These are phyloP conservation scores for Syndactyla subalaris DNA, from an alignment of 2,797 vertebrate species.

Conservation along the genomic window DNA sequence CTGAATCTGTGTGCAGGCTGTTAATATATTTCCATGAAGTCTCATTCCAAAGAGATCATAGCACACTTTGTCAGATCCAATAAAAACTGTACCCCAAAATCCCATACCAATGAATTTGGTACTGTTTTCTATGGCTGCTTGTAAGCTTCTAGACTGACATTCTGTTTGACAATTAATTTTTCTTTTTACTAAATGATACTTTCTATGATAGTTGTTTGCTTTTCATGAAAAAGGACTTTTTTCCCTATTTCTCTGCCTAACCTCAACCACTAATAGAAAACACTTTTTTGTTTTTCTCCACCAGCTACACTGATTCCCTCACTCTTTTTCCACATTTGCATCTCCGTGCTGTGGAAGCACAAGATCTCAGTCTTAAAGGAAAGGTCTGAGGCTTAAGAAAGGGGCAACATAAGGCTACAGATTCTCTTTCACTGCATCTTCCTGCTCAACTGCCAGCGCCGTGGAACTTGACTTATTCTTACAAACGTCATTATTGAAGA, in stretches of 20 bases:
- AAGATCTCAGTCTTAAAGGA: neutral
- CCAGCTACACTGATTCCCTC: neutral
- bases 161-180: neutral
- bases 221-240: neutral
- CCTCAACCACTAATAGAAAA: neutral
- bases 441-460: neutral
- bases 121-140: neutral
- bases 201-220: neutral
- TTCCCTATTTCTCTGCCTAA: neutral
- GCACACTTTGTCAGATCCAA: neutral
- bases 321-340: neutral
- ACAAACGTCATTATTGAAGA: neutral
- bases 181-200: neutral
- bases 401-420: neutral
- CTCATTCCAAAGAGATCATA: conserved; percentile 21
- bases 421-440: neutral
- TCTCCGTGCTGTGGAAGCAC: neutral
- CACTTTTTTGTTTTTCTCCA: neutral
- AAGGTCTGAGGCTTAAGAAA: neutral
- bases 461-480: neutral
- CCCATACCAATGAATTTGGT: neutral
- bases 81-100: conserved; percentile 27
- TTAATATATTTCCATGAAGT: neutral
- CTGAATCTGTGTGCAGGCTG: conserved; percentile 48
- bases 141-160: neutral